Percentiles rank a stretch among this genome's conserved stretches.
Conservation (phyloP, 2,797 vertebrate genomes). For the Sebastes alutus region DNA sequence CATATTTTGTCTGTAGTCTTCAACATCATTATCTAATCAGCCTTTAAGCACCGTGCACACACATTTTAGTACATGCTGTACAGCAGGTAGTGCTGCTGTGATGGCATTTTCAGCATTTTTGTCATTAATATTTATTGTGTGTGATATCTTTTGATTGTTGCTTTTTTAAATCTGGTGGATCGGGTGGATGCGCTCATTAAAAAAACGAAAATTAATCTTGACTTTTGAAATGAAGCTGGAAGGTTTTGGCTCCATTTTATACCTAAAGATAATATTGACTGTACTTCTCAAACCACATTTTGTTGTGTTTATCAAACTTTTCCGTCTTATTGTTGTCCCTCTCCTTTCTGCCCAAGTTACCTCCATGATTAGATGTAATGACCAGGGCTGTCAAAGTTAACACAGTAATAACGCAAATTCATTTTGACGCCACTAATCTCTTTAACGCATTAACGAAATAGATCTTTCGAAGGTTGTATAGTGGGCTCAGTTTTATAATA, state of each 20-base stretch:
- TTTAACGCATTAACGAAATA: too few relatives aligned
- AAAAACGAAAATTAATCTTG: neutral
- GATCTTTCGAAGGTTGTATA: too few relatives aligned
- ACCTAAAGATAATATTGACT: neutral
- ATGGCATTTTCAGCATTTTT: neutral
- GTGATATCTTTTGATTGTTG: neutral
- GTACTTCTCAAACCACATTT: neutral
- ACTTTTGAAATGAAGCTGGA: neutral
- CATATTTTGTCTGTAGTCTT: neutral
- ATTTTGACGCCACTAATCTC: too few relatives aligned
- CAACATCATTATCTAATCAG: slow-evolving; percentile 1
- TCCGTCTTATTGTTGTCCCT: neutral
- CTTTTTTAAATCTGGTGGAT: neutral
- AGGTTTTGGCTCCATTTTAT: neutral
- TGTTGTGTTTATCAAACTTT: neutral
- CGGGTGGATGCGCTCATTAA: neutral
- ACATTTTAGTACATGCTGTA: neutral
- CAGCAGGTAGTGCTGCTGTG: neutral
- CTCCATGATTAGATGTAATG: neutral
- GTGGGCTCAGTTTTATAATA: too few relatives aligned
- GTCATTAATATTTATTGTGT: neutral
- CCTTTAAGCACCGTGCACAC: neutral
- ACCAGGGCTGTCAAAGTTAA: neutral
- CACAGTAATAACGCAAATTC: too few relatives aligned
- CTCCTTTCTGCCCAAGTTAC: neutral